These are phyloP conservation scores for Barypeithes pellucidus DNA, from an alignment of 2,888 invertebrate species.

Conservation along the genomic window DNA sequence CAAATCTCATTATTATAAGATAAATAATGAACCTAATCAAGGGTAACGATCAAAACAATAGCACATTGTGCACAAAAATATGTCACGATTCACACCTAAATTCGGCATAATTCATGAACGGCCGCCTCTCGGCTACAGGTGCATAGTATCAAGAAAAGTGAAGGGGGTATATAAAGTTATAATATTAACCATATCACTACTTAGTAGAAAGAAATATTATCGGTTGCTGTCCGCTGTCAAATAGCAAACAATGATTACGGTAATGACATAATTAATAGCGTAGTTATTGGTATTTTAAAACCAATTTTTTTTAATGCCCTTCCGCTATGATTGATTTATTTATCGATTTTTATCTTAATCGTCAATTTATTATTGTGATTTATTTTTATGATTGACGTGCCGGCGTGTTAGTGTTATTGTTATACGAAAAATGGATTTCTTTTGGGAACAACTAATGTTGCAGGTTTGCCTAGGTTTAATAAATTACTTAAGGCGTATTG, in stretches of 20 bases:
- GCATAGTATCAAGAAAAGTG: constrained; percentile 34
- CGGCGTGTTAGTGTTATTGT: background rate
- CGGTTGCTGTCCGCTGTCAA: constrained; percentile 28
- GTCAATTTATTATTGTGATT: background rate
- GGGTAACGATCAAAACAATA: background rate
- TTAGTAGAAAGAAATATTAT: constrained; percentile 36
- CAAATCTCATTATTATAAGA: no score
- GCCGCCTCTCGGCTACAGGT: constrained; percentile 4
- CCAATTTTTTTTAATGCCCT: background rate
- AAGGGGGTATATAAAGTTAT: constrained; percentile 45
- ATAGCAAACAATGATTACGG: constrained; percentile 32
- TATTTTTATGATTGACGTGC: background rate
- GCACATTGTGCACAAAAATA: background rate
- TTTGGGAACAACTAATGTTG: background rate
- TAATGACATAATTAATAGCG: constrained; percentile 19
- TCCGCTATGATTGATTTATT: background rate
- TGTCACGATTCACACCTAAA: constrained; percentile 14
- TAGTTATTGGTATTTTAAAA: background rate
- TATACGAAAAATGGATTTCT: constrained; percentile 4
- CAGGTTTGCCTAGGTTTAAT: constrained; percentile 17
- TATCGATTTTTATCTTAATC: background rate
- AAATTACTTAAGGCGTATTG: no score
- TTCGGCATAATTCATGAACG: background rate
- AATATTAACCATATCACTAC: constrained; percentile 30
- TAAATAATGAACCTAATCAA: background rate